Evolutionary conservation across 64 coral and sea anemone species (phyloP).

Genomic region (Porites australiensis): DNA sequence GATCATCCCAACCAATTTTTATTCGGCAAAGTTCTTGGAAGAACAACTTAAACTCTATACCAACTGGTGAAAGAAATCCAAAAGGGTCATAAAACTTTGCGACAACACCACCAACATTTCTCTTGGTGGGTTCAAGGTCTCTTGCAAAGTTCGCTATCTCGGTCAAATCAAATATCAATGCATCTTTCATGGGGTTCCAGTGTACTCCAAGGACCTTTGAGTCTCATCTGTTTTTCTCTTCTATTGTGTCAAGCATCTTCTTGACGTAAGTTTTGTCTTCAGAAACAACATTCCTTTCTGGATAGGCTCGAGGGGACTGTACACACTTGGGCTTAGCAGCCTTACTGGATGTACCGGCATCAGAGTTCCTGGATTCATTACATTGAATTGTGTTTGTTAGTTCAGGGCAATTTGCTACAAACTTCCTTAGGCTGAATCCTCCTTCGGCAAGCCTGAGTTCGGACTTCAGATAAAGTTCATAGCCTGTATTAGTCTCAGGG

Average conservation of each 20-base stretch:
- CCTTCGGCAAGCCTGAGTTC: no score
- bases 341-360: no score
- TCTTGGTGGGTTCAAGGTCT: conserved; percentile 20
- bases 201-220: conserved; percentile 30
- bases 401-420: no score
- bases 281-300: neutral
- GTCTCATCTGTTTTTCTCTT: neutral
- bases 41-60: conserved; percentile 37
- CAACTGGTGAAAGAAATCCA: conserved; percentile 12
- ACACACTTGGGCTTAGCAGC: no score
- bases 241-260: neutral
- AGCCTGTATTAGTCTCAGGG: no score
- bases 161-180: conserved; percentile 25
- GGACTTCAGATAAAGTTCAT: no score
- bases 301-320: neutral
- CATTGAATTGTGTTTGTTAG: no score
- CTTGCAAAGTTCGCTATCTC: conserved; percentile 38
- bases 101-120: neutral
- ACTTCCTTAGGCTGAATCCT: no score
- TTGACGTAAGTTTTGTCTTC: conserved; percentile 47
- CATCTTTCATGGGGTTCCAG: conserved; percentile 30
- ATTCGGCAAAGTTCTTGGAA: conserved; percentile 42
- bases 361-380: no score
- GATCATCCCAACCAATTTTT: conserved; percentile 33
- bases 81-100: neutral